phyloP scores from a whole-genome alignment of 2,797 vertebrate species.

The Mycteria americana region DNA sequence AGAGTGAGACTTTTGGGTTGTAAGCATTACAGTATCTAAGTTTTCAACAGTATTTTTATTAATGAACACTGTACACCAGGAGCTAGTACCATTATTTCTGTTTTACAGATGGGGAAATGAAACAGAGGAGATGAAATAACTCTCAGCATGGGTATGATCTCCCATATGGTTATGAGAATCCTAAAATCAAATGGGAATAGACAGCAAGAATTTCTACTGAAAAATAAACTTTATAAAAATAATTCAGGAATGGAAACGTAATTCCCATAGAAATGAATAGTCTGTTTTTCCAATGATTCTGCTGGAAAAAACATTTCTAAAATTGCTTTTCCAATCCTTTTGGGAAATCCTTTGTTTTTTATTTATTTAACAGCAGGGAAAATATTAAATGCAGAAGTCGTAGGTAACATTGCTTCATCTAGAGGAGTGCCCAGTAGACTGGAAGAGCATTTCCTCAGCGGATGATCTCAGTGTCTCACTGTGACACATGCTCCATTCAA shows the following conservation, averaged over 20 bases:
- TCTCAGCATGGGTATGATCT: background rate
- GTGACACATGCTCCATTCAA: conserved; percentile 36
- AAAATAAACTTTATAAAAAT: background rate
- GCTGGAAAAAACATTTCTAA: background rate
- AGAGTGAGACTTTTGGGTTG: background rate
- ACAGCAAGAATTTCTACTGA: background rate
- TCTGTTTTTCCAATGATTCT: background rate
- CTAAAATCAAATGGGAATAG: background rate
- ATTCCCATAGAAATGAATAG: background rate
- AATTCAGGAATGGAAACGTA: background rate
- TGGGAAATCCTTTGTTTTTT: background rate
- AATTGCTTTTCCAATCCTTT: background rate
- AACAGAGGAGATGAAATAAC: background rate
- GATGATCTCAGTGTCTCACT: conserved; percentile 6
- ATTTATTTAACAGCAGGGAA: background rate
- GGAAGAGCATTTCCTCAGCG: conserved; percentile 24
- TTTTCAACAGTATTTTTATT: background rate
- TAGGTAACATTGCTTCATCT: conserved; percentile 8
- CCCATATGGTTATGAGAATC: background rate
- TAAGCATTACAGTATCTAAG: background rate
- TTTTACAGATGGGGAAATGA: background rate
- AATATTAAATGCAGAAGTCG: background rate
- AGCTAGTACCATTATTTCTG: background rate
- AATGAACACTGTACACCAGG: background rate
- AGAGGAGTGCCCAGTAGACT: background rate